Conservation (phyloP, 2,888 invertebrate genomes). For the Ryuthela nishihirai region DNA sequence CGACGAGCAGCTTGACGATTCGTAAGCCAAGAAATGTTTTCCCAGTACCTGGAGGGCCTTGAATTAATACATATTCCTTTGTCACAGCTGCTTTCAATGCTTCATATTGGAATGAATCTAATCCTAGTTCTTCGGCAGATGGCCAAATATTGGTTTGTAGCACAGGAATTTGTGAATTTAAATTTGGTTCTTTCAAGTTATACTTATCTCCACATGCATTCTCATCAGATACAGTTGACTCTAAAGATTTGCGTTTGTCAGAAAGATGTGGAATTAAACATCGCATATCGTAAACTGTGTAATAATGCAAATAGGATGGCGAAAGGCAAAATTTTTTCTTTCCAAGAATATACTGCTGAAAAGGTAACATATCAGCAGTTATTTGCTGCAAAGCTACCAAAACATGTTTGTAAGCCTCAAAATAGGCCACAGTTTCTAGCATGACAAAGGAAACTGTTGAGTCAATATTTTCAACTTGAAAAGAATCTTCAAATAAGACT, state of each 20-base stretch:
- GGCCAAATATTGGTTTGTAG: conserved; percentile 54
- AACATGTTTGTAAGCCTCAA: conserved; percentile 75
- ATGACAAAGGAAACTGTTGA: conserved; percentile 54
- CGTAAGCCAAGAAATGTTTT: conserved; percentile 76
- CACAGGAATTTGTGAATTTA: conserved; percentile 5
- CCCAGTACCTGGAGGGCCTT: conserved; percentile 79
- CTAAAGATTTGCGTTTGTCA: too few species aligned
- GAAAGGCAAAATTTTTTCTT: conserved; percentile 47
- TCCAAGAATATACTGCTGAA: conserved; percentile 65
- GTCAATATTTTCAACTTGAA: conserved; percentile 14
- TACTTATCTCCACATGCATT: neutral
- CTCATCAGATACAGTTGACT: neutral
- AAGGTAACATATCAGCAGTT: conserved; percentile 59
- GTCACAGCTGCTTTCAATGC: conserved; percentile 67
- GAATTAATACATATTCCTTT: conserved; percentile 59
- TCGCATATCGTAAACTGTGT: conserved; percentile 25
- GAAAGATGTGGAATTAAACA: conserved; percentile 13
- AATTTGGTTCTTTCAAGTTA: neutral
- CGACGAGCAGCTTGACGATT: conserved; percentile 64
- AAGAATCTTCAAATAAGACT: conserved; percentile 22
- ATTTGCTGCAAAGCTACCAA: conserved; percentile 64
- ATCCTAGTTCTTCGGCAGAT: conserved; percentile 50
- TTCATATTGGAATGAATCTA: conserved; percentile 64
- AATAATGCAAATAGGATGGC: conserved; percentile 52
- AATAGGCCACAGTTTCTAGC: conserved; percentile 74